phyloP scores from a whole-genome alignment of 2,797 vertebrate species.

The Rallus crepitans region DNA sequence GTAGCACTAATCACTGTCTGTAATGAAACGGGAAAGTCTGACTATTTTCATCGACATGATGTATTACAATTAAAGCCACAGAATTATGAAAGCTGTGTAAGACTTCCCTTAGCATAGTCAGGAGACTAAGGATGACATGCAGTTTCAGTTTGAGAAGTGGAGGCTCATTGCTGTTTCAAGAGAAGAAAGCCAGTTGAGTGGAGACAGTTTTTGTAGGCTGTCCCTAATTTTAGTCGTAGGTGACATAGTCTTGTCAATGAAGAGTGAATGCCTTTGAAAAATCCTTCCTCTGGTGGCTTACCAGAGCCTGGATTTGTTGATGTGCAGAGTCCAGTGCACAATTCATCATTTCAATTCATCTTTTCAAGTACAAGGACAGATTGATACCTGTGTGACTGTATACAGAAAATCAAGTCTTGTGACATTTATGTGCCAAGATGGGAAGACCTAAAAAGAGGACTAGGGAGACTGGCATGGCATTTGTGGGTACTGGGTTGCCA shows the following conservation, averaged over 20 bases:
- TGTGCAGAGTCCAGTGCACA: neutral
- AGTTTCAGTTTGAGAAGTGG: neutral
- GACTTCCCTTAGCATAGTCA: neutral
- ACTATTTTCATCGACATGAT: neutral
- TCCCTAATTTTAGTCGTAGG: neutral
- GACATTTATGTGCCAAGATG: conserved; percentile 14
- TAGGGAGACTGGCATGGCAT: conserved; percentile 39
- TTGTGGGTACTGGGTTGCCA: conserved; percentile 62
- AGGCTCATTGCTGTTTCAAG: conserved; percentile 15
- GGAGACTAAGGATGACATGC: neutral
- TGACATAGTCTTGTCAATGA: neutral
- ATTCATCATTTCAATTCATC: neutral
- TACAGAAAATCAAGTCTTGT: conserved; percentile 1
- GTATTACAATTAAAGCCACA: neutral
- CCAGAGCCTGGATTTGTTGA: neutral
- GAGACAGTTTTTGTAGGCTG: neutral
- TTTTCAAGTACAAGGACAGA: neutral
- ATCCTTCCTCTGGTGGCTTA: neutral
- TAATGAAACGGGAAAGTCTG: neutral
- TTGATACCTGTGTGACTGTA: neutral
- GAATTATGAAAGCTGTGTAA: neutral
- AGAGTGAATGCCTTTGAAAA: neutral
- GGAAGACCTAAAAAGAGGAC: conserved; percentile 49
- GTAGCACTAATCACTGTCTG: neutral
- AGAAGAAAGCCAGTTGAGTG: neutral